Evolutionary conservation across 2,113 vertebrate genomes (phyloP), one percentile per base, ranked within the genome.

Genomic region (Neodon shergylaensis): DNA sequence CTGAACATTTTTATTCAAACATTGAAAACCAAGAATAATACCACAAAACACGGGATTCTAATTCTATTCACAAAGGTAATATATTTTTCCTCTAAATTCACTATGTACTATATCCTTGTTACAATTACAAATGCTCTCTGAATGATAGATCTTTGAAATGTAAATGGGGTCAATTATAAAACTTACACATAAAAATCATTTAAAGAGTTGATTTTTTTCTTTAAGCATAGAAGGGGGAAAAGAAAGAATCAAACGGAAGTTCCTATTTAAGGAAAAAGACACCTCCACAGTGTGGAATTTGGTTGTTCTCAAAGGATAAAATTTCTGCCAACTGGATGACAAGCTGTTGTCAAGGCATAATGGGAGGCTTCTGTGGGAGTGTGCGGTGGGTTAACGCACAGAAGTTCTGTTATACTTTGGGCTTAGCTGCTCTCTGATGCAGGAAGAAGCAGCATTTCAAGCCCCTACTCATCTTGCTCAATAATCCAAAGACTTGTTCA

Each of bases 251-350:
- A 91, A 96, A 78, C 11, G 61, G 81, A 95, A 97, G n/a, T 77
- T 95, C 21, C 11, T 65, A 16, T 81, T 93, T 82, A 72, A 28
- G n/a, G 89, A 84, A 77, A 91, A 83, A 81, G 39, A 86, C 77
- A 94, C 95, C 92, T 94, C 96, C 92, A 88, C 61, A 91, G 54
- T 84, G 72, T 93, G 72, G 70, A 93, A 95, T 97, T 78, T 96
- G 90, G 72, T 97, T 97, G 44, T 97, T 97, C 85, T 92, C 49
- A 95, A 97, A 97, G 95, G 72, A 82, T 94, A 96, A 97, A 95
- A 95, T 73, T 94, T 90, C 88, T 98, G 90, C 95, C 96, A 97
- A 96, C 92, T 96, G 95, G 94, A 91, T 97, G 94, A 94, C 96
- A 98, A 96, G 95, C 96, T 96, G 95, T 92, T 94, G 82, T 94